phyloP scores from a whole-genome alignment of 2,797 vertebrate species.

The Bucorvus abyssinicus region DNA sequence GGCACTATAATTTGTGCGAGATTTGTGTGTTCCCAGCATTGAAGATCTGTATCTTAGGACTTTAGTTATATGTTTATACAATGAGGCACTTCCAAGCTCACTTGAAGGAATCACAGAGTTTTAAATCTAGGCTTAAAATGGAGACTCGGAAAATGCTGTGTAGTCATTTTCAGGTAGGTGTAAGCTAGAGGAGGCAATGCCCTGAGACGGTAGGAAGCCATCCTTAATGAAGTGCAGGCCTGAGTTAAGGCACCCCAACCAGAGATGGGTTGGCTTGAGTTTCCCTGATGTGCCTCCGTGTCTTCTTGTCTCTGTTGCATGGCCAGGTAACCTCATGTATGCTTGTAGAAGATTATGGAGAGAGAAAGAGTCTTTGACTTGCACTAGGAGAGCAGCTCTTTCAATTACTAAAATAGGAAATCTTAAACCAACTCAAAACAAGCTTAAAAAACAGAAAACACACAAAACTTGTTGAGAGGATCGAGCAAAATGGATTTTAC shows the following conservation, averaged over 20 bases:
- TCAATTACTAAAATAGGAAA: background rate
- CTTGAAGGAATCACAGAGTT: background rate
- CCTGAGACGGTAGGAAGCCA: background rate
- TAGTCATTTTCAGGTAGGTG: background rate
- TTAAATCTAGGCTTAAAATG: slow-evolving; percentile 4
- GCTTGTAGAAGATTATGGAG: background rate
- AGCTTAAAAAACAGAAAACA: background rate
- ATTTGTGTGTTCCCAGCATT: slow-evolving; percentile 19
- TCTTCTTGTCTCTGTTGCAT: background rate
- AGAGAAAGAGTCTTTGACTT: background rate
- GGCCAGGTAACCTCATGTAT: background rate
- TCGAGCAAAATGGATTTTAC: background rate
- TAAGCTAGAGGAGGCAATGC: background rate
- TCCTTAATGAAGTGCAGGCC: background rate
- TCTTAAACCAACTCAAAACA: background rate
- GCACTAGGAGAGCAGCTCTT: background rate
- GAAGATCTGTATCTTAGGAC: background rate
- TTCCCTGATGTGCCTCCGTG: background rate
- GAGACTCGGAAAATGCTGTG: background rate
- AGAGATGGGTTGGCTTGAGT: background rate
- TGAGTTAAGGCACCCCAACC: background rate
- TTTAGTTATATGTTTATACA: slow-evolving; percentile 17
- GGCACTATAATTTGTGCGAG: background rate
- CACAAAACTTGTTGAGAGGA: background rate
- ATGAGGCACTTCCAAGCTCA: background rate